These are phyloP conservation scores for Drosophila obscura DNA, from an alignment of 1,140 invertebrate genomes.

Conservation along the genomic window DNA sequence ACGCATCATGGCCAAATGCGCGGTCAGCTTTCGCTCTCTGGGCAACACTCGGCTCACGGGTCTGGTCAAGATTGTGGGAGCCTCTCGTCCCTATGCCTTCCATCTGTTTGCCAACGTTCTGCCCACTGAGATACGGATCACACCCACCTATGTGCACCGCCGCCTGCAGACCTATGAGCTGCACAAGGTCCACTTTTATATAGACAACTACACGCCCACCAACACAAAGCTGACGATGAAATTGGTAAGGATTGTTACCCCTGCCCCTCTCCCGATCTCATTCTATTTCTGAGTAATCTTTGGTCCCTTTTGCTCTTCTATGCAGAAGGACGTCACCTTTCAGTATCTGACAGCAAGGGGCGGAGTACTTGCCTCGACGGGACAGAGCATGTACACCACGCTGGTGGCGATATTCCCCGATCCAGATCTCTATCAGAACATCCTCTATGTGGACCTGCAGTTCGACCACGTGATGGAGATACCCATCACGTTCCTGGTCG, in stretches of 20 bases:
- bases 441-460: conserved; percentile 55
- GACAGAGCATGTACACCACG: conserved; percentile 72
- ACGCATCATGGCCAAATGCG: conserved; percentile 37
- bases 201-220: conserved; percentile 72
- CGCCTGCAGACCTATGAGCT: conserved; percentile 53
- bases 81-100: conserved; percentile 50
- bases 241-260: conserved; percentile 49
- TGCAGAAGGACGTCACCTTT: conserved; percentile 42
- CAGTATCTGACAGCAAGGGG: conserved; percentile 58
- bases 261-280: too few relatives aligned
- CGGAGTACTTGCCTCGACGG: conserved; percentile 46
- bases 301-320: not conserved
- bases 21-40: conserved; percentile 52
- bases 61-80: conserved; percentile 63
- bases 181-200: conserved; percentile 55
- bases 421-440: conserved; percentile 71
- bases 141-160: conserved; percentile 29
- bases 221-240: conserved; percentile 56
- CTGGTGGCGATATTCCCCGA: conserved; percentile 59
- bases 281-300: too few relatives aligned
- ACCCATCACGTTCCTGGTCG: conserved; percentile 63
- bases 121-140: conserved; percentile 55
- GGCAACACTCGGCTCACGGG: conserved; percentile 56
- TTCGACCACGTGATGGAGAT: conserved; percentile 62
- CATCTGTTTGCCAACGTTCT: conserved; percentile 57